Conservation (phyloP, 2,113 vertebrate species). For the Callionymus lyra region DNA sequence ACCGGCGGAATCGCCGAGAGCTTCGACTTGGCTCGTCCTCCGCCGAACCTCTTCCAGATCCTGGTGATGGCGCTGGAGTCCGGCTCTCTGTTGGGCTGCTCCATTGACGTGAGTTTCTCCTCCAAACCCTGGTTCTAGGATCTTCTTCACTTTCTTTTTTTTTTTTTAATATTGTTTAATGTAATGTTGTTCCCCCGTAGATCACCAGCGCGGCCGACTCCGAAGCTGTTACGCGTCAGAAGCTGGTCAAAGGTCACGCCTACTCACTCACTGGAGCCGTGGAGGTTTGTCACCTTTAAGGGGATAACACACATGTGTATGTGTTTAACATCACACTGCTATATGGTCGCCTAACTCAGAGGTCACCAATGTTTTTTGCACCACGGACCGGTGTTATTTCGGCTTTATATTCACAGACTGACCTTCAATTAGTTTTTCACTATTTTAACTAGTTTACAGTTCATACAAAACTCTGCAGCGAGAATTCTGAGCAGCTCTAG, state of each 20-base stretch:
- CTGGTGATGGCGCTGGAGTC: conserved; percentile 81
- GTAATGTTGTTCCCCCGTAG: conserved; percentile 46
- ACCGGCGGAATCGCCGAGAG: conserved; percentile 87
- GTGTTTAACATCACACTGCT: too few relatives aligned
- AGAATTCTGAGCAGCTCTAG: too few relatives aligned
- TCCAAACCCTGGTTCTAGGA: neutral
- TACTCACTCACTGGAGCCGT: conserved; percentile 86
- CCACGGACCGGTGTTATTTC: too few relatives aligned
- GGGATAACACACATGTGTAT: too few relatives aligned
- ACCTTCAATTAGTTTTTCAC: too few relatives aligned
- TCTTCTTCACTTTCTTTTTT: neutral
- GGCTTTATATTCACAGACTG: too few relatives aligned
- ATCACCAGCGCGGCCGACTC: conserved; percentile 85
- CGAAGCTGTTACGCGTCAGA: conserved; percentile 84
- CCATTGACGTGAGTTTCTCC: conserved; percentile 78
- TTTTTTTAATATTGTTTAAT: too few relatives aligned
- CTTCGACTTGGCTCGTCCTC: conserved; percentile 76
- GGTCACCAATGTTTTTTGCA: too few relatives aligned
- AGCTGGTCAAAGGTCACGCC: conserved; percentile 91
- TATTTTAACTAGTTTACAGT: too few relatives aligned
- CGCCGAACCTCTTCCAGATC: conserved; percentile 79
- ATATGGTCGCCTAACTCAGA: too few relatives aligned
- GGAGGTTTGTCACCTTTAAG: conserved; percentile 63
- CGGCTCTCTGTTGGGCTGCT: conserved; percentile 87
- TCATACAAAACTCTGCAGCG: too few relatives aligned